phyloP scores from a whole-genome alignment of 2,113 vertebrate genomes.

The Sisor rabdophorus region DNA sequence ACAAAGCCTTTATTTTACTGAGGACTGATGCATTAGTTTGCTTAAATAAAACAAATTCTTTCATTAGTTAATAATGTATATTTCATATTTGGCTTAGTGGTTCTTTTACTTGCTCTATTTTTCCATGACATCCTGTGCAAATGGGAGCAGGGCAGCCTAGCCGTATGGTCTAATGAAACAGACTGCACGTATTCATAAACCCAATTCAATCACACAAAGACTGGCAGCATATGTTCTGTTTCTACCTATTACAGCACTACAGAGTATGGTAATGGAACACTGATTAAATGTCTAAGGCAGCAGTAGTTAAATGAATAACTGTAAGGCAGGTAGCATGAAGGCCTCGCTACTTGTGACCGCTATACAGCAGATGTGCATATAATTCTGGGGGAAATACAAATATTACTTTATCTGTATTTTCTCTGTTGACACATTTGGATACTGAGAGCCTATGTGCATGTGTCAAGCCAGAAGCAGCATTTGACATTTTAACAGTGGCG shows the following conservation, averaged over 20 bases:
- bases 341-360: background rate
- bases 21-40: constrained; percentile 1
- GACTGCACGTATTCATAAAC: constrained; percentile 31
- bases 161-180: constrained; percentile 29
- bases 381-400: background rate
- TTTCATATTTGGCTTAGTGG: constrained; percentile 15
- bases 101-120: constrained; percentile 22
- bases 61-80: constrained; percentile 14
- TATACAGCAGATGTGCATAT: background rate
- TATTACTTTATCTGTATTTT: background rate
- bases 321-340: constrained; percentile 1
- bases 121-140: constrained; percentile 9
- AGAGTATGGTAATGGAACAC: constrained; percentile 42
- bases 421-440: background rate
- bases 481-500: background rate
- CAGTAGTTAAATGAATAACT: constrained; percentile 25
- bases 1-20: background rate
- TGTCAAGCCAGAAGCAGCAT: background rate
- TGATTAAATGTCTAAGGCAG: constrained; percentile 11
- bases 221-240: constrained; percentile 26
- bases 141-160: constrained; percentile 24
- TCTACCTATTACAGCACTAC: constrained; percentile 30
- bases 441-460: background rate
- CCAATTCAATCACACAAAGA: constrained; percentile 35
- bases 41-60: constrained; percentile 15